Base-by-base conservation (phyloP, 1,140 invertebrate genomes). In the Drosophila ogumai region DNA sequence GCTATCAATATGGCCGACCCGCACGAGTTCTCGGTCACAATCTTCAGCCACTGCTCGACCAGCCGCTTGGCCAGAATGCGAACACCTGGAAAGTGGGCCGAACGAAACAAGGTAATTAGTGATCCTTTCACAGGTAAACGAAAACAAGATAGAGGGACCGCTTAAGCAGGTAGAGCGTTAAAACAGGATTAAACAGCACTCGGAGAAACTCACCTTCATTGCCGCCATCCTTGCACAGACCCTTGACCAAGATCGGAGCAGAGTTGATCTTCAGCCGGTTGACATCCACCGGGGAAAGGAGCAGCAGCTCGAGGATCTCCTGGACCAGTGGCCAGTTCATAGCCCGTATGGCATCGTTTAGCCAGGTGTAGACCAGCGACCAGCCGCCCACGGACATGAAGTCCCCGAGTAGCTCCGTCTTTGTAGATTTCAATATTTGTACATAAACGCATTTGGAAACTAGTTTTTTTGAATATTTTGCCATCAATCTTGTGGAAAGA, bases 391-490 rank as follows among this genome's bases (percentile, higher is more conserved):
- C 96, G 50, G 95, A 94, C 95, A 99, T 97, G 93, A 98, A 98
- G 95, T 96, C 95, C 58, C 96, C 96, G 34, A 99, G 94, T 61
- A 98, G 94, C 75, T 97, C 96, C 2, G 95, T 94, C 82, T 97
- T 95, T n/a, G 98, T 98, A 46, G 95, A 96, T 93, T 97, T 97
- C 49, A 99, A 93, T 82, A 99, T 98, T 93, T 98, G 97, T 71
- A 98, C 96, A 91, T 99, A 99, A 79, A 98, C 97, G 94, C 98
- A 99, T 94, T 98, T 98, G 79, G 97, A 98, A 36, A 99, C 98
- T 57, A 99, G 93, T 93, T 99, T 99, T 92, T 97, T 98, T 1
- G 98, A 98, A 94, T 97, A 98, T 93, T 98, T 98, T 28, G 96
- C 96, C 98, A 99, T 99, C 86, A 99, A 94, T 91, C 97, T 98